Conservation (phyloP, 2,888 invertebrate species). For the Eilema griseolum region DNA sequence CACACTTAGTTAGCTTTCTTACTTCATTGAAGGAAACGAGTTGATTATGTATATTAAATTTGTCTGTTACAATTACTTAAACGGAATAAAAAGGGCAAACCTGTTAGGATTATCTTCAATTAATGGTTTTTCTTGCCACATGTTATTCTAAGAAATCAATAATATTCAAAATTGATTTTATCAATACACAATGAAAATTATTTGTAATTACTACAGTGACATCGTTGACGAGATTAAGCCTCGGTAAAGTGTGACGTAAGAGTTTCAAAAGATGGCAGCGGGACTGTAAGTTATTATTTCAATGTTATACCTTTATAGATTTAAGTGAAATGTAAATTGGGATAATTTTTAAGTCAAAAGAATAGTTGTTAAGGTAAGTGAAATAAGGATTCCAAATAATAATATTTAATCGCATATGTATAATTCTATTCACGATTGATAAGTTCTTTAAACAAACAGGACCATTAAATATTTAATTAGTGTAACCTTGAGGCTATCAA, state of each 20-base stretch:
- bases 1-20: neutral
- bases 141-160: neutral
- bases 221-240: neutral
- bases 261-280: conserved; percentile 11
- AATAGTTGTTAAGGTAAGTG: too few species aligned
- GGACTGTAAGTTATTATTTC: conserved; percentile 15
- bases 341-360: too few species aligned
- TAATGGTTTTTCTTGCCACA: neutral
- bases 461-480: too few species aligned
- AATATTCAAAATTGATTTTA: neutral
- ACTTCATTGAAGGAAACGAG: neutral
- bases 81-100: neutral
- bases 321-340: neutral
- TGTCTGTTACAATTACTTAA: neutral
- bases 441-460: too few species aligned
- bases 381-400: too few species aligned
- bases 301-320: neutral
- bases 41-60: neutral
- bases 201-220: neutral
- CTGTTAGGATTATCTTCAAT: neutral
- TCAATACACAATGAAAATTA: neutral
- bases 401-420: too few species aligned
- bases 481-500: too few species aligned
- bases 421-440: too few species aligned
- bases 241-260: neutral